Conservation (phyloP, 2,888 invertebrate species). For the Lasioglossum marginatum region DNA sequence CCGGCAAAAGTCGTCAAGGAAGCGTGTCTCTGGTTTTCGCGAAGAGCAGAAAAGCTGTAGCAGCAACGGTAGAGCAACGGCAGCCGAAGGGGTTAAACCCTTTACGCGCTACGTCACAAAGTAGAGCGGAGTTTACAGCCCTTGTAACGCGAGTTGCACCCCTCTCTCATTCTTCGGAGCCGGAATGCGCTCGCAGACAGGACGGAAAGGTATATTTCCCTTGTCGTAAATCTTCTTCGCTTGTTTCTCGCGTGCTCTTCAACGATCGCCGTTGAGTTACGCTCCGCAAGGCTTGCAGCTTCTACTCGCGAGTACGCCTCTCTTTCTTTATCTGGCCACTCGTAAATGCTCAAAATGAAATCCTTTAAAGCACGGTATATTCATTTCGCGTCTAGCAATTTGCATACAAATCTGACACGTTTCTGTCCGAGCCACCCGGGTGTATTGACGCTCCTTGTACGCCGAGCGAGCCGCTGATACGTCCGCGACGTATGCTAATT, state of each 20-base stretch:
- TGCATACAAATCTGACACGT: slow-evolving; percentile 64
- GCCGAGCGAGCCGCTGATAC: slow-evolving; percentile 5
- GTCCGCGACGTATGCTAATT: slow-evolving; percentile 37
- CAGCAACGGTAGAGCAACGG: slow-evolving; percentile 23
- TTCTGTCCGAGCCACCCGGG: slow-evolving; percentile 10
- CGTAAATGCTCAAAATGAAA: slow-evolving; percentile 71
- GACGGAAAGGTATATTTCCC: slow-evolving; percentile 61
- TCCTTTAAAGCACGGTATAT: slow-evolving; percentile 68
- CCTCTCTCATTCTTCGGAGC: slow-evolving; percentile 68
- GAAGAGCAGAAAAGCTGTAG: background rate
- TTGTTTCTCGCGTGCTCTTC: slow-evolving; percentile 72
- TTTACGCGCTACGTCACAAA: slow-evolving; percentile 80
- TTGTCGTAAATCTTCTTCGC: slow-evolving; percentile 73
- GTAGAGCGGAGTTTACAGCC: slow-evolving; percentile 74
- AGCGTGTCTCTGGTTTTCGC: slow-evolving; percentile 53
- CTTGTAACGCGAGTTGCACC: slow-evolving; percentile 60
- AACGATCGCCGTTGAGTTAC: slow-evolving; percentile 72
- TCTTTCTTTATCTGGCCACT: slow-evolving; percentile 34
- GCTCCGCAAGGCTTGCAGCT: slow-evolving; percentile 18
- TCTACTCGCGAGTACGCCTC: background rate
- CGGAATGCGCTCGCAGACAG: slow-evolving; percentile 60
- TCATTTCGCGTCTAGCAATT: slow-evolving; percentile 63
- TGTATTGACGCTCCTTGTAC: slow-evolving; percentile 41
- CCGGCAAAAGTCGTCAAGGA: slow-evolving; percentile 57
- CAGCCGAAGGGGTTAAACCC: slow-evolving; percentile 71